Evolutionary conservation across 2,113 vertebrate genomes (phyloP), one percentile per base, ranked within the genome.

Genomic region (Misgurnus mizolepis): DNA sequence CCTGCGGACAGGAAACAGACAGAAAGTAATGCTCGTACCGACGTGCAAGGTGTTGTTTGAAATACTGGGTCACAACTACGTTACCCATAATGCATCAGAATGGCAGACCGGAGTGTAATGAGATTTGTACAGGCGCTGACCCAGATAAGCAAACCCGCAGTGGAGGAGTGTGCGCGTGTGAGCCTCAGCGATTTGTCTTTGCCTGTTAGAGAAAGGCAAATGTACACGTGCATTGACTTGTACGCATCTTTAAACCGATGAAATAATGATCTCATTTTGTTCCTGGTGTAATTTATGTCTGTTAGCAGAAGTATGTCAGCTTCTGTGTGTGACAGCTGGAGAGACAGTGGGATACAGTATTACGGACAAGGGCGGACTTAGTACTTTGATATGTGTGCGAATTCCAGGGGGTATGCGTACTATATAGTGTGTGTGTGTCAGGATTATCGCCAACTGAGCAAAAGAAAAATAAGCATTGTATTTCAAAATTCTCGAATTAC

Each of bases 101-200:
- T 77, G 61, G 80, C 71, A 82, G 18, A 56, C 47, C 76, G 66
- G 70, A 41, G 66, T 68, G 76, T 79, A 85, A 85, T 82, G 80
- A 82, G 83, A 85, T 79, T 79, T 76, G 76, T 80, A 64, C 53
- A 76, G 61, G 75, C 65, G 47, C 76, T 82, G 83, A 85, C 80
- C 80, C 83, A 85, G 71, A 76, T 82, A 79, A 73, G 68, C 83
- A 76, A 76, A 76, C 80, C 80, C 34, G 73, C 80, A 85, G 77
- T 45, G 41, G 34, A 47, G 5, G 8, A 40, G 40, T 76, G 67
- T 62, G 67, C 61, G 80, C 22, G 22, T 22, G 79, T 56, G 66
- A 67, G 45, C 61, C 17, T 55, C 14, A 56, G 53, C 6, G 40
- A 69, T 49, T 64, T 72, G 67, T 73, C 53, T 82, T 67, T 76